Base-by-base conservation (phyloP, 2,797 vertebrate genomes). In the Thripadectes ignobilis region DNA sequence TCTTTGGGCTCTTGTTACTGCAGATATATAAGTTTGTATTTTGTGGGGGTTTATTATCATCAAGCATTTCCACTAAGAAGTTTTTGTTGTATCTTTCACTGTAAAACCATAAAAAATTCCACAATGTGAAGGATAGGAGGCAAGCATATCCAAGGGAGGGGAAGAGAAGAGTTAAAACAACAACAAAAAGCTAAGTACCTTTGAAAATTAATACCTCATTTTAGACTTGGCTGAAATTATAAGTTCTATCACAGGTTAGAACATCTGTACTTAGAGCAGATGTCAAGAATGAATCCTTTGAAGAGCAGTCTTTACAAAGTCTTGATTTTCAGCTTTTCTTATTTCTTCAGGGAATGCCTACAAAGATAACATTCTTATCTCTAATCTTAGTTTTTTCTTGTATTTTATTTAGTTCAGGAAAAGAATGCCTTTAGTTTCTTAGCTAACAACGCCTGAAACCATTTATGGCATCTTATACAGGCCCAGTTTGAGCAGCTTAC, bases 251-350 rank as follows among this genome's bases (percentile, higher is more conserved):
- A 61, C 48, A 65, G 19, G 10, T 73, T 88, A 59, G 38, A 86
- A 86, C 9, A 65, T 32, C 62, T 80, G 36, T n/a, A 57, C 19
- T 54, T 43, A 34, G 0, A 58, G 41, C 36, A 80, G 36, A 59
- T n/a, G 7, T 26, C 0, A 0, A 65, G 24, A 83, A 49, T 2
- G 13, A 23, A 45, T 62, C 27, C 13, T 71, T 51, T 49, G 57
- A 88, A 85, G 27, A 29, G 18, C 27, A 43, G 6, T 21, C 43
- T 88, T 87, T 45, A 51, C 21, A 91, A 75, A 10, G 26, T 73
- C 39, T 61, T 38, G 23, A 68, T 58, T 91, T 84, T 61, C 54
- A 72, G 22, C 39, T 90, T 59, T 80, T 18, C 19, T 76, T 36
- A 59, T 46, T 77, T 85, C 51, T 82, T 65, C 17, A 45, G 12